Evolutionary conservation across 2,888 invertebrate genomes (phyloP).

Genomic region (Epirrita christyi): DNA sequence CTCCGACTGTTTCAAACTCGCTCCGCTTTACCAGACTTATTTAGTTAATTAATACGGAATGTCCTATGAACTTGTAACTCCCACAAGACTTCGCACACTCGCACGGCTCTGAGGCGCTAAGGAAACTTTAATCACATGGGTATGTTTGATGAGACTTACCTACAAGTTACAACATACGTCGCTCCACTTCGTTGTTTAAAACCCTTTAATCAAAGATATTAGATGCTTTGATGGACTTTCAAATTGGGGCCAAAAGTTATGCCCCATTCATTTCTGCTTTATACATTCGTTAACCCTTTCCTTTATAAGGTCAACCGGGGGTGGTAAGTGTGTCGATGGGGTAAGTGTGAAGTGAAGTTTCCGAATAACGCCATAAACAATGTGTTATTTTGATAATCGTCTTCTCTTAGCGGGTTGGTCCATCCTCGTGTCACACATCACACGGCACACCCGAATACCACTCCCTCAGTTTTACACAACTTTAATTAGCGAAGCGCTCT

Average conservation of each 20-base stretch:
- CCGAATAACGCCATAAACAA: too few relatives aligned
- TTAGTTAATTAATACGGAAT: slow-evolving; percentile 85
- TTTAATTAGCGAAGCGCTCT: too few relatives aligned
- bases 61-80: slow-evolving; percentile 79
- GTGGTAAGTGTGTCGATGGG: too few relatives aligned
- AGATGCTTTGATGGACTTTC: slow-evolving; percentile 51
- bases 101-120: slow-evolving; percentile 59
- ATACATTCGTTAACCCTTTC: background rate
- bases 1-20: slow-evolving; percentile 69
- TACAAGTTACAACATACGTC: slow-evolving; percentile 39
- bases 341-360: too few relatives aligned
- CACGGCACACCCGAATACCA: too few relatives aligned
- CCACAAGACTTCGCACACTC: slow-evolving; percentile 72
- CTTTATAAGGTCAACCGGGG: background rate
- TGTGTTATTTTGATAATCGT: too few relatives aligned
- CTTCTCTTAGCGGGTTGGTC: too few relatives aligned
- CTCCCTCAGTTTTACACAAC: too few relatives aligned
- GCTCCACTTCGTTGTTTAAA: slow-evolving; percentile 46
- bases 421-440: too few relatives aligned
- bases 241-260: slow-evolving; percentile 30
- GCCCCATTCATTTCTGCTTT: slow-evolving; percentile 1
- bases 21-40: slow-evolving; percentile 79
- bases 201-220: slow-evolving; percentile 68
- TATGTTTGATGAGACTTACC: slow-evolving; percentile 52
- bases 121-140: slow-evolving; percentile 75